Percentiles rank a stretch among this genome's conserved stretches.
Conservation (phyloP, 2,888 invertebrate genomes). For the Microctonus brassicae region DNA sequence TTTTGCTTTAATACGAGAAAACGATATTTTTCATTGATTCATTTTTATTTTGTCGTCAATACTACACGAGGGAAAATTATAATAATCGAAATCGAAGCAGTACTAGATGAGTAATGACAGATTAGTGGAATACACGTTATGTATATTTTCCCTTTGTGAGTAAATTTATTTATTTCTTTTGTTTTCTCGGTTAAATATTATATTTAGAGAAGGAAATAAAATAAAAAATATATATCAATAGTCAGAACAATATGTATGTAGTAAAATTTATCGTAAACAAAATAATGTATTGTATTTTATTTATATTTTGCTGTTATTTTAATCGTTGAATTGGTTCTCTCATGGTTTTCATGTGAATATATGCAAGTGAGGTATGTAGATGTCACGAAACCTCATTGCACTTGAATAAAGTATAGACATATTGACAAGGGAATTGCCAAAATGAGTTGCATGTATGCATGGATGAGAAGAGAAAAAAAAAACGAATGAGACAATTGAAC, state of each 20-base stretch:
- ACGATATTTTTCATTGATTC: too few species aligned
- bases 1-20: too few species aligned
- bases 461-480: constrained; percentile 7
- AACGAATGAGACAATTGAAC: constrained; percentile 43
- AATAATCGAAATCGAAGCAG: too few species aligned
- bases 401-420: not conserved
- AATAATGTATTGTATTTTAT: not conserved
- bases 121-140: too few species aligned
- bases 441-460: not conserved
- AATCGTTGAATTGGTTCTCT: not conserved
- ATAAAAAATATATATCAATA: not conserved
- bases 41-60: too few species aligned
- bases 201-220: not conserved
- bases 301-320: not conserved
- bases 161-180: not conserved
- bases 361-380: not conserved
- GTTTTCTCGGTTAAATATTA: not conserved
- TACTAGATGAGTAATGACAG: too few species aligned
- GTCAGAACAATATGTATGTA: not conserved
- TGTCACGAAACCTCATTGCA: not conserved
- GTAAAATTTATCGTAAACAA: not conserved
- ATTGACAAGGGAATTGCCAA: constrained; percentile 7
- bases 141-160: not conserved
- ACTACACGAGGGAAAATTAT: too few species aligned
- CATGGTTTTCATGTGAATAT: not conserved